phyloP scores from a whole-genome alignment of 1,140 invertebrate genomes.

The Diplogasteroides magnus region DNA sequence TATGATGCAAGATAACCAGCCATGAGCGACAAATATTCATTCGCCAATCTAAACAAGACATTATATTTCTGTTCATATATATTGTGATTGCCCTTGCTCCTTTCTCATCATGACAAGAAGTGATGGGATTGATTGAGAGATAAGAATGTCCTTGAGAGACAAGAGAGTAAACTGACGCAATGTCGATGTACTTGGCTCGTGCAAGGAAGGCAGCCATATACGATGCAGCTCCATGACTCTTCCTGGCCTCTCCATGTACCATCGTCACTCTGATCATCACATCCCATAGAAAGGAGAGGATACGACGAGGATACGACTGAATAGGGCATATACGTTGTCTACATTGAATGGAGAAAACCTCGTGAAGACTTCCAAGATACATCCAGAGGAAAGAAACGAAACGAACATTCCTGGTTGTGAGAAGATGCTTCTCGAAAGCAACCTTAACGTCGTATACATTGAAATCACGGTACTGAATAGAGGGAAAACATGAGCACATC shows the following conservation, averaged over 20 bases:
- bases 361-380: slow-evolving; percentile 13
- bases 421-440: too few species aligned
- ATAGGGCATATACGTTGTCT: neutral
- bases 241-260: slow-evolving; percentile 21
- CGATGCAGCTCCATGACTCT: slow-evolving; percentile 29
- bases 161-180: slow-evolving; percentile 24
- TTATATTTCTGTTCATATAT: too few species aligned
- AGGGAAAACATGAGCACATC: too few species aligned
- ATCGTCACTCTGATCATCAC: slow-evolving; percentile 16
- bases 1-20: neutral
- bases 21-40: neutral
- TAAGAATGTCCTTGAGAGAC: too few species aligned
- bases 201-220: slow-evolving; percentile 33
- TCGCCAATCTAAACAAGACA: neutral
- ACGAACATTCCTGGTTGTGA: slow-evolving; percentile 12
- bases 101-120: too few species aligned
- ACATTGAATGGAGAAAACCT: neutral
- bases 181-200: slow-evolving; percentile 24
- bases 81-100: too few species aligned
- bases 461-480: too few species aligned
- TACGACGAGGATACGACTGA: slow-evolving; percentile 6
- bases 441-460: too few species aligned
- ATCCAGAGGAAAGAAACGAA: slow-evolving; percentile 25
- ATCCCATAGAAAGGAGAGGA: slow-evolving; percentile 20
- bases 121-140: too few species aligned